phyloP scores from a whole-genome alignment of 1,140 invertebrate genomes.

The Harpegnathos saltator region DNA sequence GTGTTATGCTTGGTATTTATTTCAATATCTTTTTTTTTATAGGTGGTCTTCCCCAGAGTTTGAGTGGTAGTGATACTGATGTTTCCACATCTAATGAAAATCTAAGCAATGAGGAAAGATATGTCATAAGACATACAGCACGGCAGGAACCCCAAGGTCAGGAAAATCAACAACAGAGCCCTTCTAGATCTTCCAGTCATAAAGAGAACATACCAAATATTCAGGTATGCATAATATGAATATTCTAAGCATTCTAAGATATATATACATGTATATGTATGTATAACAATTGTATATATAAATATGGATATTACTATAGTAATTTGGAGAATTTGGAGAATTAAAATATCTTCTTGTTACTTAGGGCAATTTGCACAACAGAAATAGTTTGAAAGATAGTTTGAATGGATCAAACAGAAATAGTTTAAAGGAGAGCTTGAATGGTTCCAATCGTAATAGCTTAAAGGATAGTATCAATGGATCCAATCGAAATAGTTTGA shows the following conservation, averaged over 20 bases:
- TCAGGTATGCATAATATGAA: slow-evolving; percentile 76
- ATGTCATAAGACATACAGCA: slow-evolving; percentile 92
- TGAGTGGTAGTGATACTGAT: slow-evolving; percentile 95
- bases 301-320: background rate
- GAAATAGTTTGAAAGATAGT: slow-evolving; percentile 84
- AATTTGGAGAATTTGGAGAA: background rate
- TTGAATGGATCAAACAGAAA: slow-evolving; percentile 89
- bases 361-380: slow-evolving; percentile 83
- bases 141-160: slow-evolving; percentile 97
- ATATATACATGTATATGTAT: background rate
- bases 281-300: background rate
- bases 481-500: slow-evolving; percentile 86
- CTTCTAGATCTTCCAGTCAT: slow-evolving; percentile 84
- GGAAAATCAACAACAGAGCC: slow-evolving; percentile 90
- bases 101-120: slow-evolving; percentile 93
- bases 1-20: background rate
- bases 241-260: background rate
- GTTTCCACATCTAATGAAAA: slow-evolving; percentile 96
- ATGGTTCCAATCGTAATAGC: slow-evolving; percentile 89
- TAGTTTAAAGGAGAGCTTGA: slow-evolving; percentile 87
- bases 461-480: slow-evolving; percentile 90
- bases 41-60: slow-evolving; percentile 89
- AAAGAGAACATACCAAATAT: slow-evolving; percentile 86
- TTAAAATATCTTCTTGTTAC: background rate
- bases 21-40: slow-evolving; percentile 55